These are phyloP conservation scores for Pecten maximus DNA, from an alignment of 2,888 invertebrate genomes.

Conservation along the genomic window DNA sequence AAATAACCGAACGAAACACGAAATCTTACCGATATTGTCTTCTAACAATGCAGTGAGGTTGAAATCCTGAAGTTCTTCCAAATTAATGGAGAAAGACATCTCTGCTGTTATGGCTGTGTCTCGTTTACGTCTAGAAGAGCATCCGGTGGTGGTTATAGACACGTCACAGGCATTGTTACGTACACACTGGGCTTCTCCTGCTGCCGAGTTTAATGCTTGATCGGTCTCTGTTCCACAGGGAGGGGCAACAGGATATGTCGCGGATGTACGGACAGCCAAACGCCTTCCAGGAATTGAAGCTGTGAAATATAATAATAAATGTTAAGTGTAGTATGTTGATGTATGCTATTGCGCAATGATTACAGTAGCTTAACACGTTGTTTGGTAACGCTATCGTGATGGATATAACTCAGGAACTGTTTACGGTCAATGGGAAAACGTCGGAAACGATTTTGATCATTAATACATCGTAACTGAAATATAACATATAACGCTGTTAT, in stretches of 20 bases:
- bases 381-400: no score
- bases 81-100: neutral
- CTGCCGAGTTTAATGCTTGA: neutral
- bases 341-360: no score
- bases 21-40: neutral
- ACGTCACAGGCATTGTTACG: neutral
- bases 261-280: neutral
- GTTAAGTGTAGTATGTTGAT: no score
- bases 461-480: no score
- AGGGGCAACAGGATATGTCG: neutral
- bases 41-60: slow-evolving; percentile 6
- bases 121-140: neutral
- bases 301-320: neutral
- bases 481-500: no score
- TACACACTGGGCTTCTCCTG: slow-evolving; percentile 14
- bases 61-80: neutral
- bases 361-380: no score
- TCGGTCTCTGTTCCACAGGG: neutral
- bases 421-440: no score
- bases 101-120: neutral
- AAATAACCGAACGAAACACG: neutral
- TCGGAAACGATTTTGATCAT: neutral
- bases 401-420: no score
- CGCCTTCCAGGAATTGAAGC: neutral
- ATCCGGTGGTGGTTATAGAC: neutral